Percentiles rank a stretch among this genome's conserved stretches.
Evolutionary conservation across 1,140 invertebrate genomes (phyloP).

Genomic region (Elymnias hypermnestra): DNA sequence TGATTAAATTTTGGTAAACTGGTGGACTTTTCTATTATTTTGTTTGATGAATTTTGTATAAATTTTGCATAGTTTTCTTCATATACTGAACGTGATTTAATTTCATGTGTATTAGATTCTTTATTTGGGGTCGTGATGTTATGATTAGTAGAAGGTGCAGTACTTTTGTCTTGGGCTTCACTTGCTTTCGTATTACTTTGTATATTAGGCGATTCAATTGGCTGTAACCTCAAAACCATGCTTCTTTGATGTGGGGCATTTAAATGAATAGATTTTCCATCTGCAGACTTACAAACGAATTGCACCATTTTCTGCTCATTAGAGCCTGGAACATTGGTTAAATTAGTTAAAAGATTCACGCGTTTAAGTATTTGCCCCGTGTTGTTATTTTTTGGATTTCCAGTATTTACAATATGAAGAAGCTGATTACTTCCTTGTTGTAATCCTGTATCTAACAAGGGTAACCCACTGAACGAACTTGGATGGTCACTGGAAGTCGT

Average conservation of each 20-base stretch:
- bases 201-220: slow-evolving; percentile 49
- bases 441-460: slow-evolving; percentile 60
- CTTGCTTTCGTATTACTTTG: slow-evolving; percentile 36
- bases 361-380: slow-evolving; percentile 62
- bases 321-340: slow-evolving; percentile 65
- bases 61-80: slow-evolving; percentile 77
- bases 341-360: slow-evolving; percentile 70
- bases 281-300: slow-evolving; percentile 78
- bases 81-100: slow-evolving; percentile 72
- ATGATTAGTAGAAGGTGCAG: slow-evolving; percentile 25
- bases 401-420: slow-evolving; percentile 70
- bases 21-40: slow-evolving; percentile 50
- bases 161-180: slow-evolving; percentile 37
- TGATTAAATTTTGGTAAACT: slow-evolving; percentile 86
- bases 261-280: slow-evolving; percentile 75
- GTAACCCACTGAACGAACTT: slow-evolving; percentile 60
- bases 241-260: slow-evolving; percentile 67
- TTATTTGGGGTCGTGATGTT: slow-evolving; percentile 21
- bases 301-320: slow-evolving; percentile 75
- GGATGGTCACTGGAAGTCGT: slow-evolving; percentile 32
- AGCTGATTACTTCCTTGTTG: slow-evolving; percentile 69
- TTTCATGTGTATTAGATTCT: slow-evolving; percentile 50
- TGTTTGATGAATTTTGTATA: slow-evolving; percentile 63
- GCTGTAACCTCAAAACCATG: slow-evolving; percentile 70
- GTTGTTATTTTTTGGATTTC: slow-evolving; percentile 50